Evolutionary conservation across 2,113 vertebrate genomes (phyloP).

Genomic region (Gambusia affinis): DNA sequence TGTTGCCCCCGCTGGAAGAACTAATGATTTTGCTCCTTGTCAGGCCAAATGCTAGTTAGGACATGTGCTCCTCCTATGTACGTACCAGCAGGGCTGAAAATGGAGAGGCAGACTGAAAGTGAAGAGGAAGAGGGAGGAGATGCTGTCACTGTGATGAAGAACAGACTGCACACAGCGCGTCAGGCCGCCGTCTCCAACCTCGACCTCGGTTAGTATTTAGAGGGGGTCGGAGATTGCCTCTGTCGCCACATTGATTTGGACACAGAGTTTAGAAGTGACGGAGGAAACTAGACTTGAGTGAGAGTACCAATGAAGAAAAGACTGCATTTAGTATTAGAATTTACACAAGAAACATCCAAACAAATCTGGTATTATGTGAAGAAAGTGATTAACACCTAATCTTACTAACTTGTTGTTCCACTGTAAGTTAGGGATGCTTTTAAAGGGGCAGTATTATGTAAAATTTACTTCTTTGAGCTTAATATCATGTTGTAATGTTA

Average conservation of each 20-base stretch:
- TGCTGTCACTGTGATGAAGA: conserved; percentile 59
- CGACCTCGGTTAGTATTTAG: conserved; percentile 31
- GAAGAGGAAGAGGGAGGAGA: conserved; percentile 49
- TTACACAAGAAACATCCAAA: neutral
- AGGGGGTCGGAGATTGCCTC: conserved; percentile 21
- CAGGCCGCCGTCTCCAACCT: conserved; percentile 26
- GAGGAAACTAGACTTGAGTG: neutral
- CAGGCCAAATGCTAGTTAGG: conserved; percentile 57
- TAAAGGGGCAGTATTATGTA: no score
- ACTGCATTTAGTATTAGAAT: neutral
- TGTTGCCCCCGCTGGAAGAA: conserved; percentile 58
- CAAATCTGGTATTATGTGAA: no score
- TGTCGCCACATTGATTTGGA: conserved; percentile 6
- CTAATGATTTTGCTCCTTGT: conserved; percentile 73
- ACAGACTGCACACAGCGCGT: conserved; percentile 35
- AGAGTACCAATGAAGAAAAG: neutral
- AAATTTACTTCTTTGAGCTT: no score
- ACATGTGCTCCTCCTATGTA: conserved; percentile 63
- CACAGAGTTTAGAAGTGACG: neutral
- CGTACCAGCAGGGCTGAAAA: conserved; percentile 48
- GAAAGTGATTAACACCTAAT: neutral
- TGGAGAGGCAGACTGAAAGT: conserved; percentile 19
- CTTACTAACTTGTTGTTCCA: neutral
- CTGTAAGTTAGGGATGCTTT: no score
- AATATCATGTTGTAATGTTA: no score